A percentile compares a stretch with the other conserved stretches of the same genome.
Conservation (phyloP, 2,113 vertebrate genomes). For the Ciconia stormi region DNA sequence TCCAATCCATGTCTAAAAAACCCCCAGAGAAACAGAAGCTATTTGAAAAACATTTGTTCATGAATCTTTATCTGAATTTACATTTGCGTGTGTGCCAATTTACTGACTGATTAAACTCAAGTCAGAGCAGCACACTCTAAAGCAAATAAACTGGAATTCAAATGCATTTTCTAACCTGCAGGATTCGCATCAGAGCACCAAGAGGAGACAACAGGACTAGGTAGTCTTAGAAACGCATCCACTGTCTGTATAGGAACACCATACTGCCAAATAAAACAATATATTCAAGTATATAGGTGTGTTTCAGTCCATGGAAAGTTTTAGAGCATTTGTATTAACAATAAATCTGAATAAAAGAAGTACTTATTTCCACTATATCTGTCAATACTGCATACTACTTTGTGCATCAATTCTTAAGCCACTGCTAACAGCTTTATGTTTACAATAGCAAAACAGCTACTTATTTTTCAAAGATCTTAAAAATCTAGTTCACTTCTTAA, state of each 20-base stretch:
- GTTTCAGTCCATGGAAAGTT: not conserved
- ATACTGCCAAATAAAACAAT: conserved; percentile 76
- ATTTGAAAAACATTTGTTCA: not conserved
- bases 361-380: not conserved
- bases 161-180: conserved; percentile 77
- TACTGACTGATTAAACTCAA: not conserved
- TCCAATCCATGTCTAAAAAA: not conserved
- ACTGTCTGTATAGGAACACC: conserved; percentile 76
- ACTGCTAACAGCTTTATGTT: not conserved
- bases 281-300: not conserved
- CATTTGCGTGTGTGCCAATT: not conserved
- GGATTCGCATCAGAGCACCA: conserved; percentile 85
- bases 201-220: conserved; percentile 77
- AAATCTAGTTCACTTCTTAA: not conserved
- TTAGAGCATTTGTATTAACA: not conserved
- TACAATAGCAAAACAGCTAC: not conserved
- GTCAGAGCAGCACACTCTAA: not conserved
- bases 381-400: not conserved
- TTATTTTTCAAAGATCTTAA: not conserved
- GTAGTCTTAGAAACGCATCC: conserved; percentile 77
- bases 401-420: not conserved
- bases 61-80: not conserved
- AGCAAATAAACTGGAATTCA: not conserved
- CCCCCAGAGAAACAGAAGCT: not conserved
- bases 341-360: not conserved